These are phyloP conservation scores for Carlito syrichta DNA, from an alignment of 2,113 vertebrate genomes.

Conservation along the genomic window DNA sequence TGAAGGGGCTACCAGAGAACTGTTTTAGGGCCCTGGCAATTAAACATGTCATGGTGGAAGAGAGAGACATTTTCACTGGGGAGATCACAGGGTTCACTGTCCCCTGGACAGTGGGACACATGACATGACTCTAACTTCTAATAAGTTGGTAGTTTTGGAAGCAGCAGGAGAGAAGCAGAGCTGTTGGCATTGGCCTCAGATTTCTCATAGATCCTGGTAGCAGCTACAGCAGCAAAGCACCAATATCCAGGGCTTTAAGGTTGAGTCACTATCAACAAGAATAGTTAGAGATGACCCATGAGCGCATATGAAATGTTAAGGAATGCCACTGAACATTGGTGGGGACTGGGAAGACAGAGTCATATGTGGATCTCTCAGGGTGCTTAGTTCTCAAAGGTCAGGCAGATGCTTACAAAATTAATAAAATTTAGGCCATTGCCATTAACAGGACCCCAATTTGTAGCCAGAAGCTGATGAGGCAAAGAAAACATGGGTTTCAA, in stretches of 20 bases:
- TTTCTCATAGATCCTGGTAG: not conserved
- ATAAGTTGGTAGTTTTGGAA: not conserved
- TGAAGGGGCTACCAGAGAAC: not conserved
- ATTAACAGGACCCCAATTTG: not conserved
- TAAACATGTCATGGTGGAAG: not conserved
- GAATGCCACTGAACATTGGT: not conserved
- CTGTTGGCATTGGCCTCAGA: not conserved
- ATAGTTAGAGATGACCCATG: not conserved
- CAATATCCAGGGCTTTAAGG: too few species aligned
- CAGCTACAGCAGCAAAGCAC: not conserved
- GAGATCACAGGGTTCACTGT: too few species aligned
- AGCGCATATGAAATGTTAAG: not conserved
- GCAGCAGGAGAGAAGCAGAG: not conserved
- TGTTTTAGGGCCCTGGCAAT: not conserved
- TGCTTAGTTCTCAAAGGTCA: not conserved
- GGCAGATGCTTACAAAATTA: not conserved
- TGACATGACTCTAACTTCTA: not conserved
- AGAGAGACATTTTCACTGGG: not conserved
- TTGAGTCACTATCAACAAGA: not conserved
- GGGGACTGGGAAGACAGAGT: not conserved
- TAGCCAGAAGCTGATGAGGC: not conserved
- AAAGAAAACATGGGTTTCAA: not conserved
- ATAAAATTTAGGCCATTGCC: not conserved
- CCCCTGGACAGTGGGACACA: not conserved
- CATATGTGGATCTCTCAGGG: not conserved